These are phyloP conservation scores for Camponotus pennsylvanicus DNA, from an alignment of 1,140 invertebrate species.

Conservation along the genomic window DNA sequence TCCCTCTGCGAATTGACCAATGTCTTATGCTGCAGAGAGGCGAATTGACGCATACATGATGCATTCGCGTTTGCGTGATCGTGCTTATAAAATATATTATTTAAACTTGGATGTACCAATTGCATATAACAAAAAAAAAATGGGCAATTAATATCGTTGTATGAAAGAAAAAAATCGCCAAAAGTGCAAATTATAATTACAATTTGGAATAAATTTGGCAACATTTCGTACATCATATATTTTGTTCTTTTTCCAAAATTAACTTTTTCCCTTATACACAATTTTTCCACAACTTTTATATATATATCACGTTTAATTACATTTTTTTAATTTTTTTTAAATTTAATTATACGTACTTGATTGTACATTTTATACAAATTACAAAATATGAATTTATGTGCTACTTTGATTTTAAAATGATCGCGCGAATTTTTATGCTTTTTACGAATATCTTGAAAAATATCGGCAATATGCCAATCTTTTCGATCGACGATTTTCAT, in stretches of 20 bases:
- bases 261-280: neutral
- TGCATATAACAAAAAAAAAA: neutral
- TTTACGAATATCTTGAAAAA: no score
- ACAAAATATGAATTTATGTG: neutral
- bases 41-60: conserved; percentile 36
- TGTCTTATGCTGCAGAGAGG: neutral
- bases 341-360: neutral
- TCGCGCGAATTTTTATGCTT: neutral
- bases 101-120: neutral
- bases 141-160: neutral
- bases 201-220: neutral
- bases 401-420: neutral
- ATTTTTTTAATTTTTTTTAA: neutral
- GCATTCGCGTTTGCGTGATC: conserved; percentile 38
- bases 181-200: neutral
- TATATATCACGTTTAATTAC: neutral
- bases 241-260: neutral
- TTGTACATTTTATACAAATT: neutral
- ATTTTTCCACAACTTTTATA: neutral
- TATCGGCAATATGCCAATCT: no score
- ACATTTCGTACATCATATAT: neutral
- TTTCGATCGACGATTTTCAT: neutral
- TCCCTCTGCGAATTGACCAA: no score
- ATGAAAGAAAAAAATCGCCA: neutral
- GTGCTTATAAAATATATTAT: no score